phyloP scores from a whole-genome alignment of 2,888 invertebrate genomes.

The Odontothrips loti region DNA sequence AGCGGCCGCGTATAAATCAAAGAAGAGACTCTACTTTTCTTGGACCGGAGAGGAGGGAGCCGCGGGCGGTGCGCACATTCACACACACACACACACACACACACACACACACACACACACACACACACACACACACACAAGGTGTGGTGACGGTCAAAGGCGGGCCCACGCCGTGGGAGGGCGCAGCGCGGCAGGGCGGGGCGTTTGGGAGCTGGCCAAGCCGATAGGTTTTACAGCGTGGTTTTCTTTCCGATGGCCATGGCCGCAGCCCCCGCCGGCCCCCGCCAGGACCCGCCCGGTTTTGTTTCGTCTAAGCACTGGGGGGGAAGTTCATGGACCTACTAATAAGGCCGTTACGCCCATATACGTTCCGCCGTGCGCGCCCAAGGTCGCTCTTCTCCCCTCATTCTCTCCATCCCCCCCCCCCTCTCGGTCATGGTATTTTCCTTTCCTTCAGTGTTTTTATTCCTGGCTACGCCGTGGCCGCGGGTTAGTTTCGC shows the following conservation, averaged over 20 bases:
- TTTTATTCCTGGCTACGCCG: not conserved
- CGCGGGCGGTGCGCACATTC: not conserved
- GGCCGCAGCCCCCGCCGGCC: not conserved
- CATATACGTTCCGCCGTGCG: too few species aligned
- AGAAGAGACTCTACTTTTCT: not conserved
- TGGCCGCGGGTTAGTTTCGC: not conserved
- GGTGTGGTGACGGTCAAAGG: not conserved
- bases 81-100: not conserved
- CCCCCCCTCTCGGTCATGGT: not conserved
- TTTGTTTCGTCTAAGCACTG: too few species aligned
- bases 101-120: not conserved
- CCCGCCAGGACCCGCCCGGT: not conserved
- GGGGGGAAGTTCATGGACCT: too few species aligned
- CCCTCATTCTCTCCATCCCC: not conserved
- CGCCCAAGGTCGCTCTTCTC: not conserved
- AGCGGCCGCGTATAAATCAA: not conserved
- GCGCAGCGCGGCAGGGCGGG: not conserved
- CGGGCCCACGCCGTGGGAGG: not conserved
- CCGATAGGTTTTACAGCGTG: slow-evolving; percentile 1
- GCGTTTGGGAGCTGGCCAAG: not conserved
- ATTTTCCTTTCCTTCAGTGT: too few species aligned
- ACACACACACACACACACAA: not conserved
- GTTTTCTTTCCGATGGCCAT: slow-evolving; percentile 5
- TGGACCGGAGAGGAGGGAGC: not conserved
- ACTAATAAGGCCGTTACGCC: too few species aligned